Base-by-base conservation (phyloP, 2,888 invertebrate genomes). In the Luperina nickerlii region DNA sequence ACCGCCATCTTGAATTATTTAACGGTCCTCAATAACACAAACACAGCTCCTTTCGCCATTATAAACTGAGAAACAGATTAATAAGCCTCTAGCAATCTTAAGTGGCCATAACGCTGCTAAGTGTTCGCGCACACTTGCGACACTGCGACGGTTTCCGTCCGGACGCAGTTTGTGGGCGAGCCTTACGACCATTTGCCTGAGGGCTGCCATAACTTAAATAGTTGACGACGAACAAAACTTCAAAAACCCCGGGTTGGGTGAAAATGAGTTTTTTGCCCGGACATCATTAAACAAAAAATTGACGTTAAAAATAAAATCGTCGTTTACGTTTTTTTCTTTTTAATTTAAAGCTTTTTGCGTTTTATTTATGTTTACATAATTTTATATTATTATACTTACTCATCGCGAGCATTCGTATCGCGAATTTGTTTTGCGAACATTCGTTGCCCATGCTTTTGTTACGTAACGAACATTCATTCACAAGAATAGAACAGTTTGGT, bases 61-160 rank as follows among this genome's bases (percentile, higher is more conserved):
- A 83, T 80, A 72, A 83, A 75, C 88, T 74, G 76, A 73, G 76
- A 74, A 82, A 80, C 79, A 84, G 79, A 88, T 79, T 85, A 89
- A 77, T 78, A 77, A 77, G 74, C 83, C 72, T 69, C 74, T 38
- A 69, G 84, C 81, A 81, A 87, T 88, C 89, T 88, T 87, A 88
- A 88, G 89, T 85, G 88, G 87, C 88, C 51, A 89, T 88, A 89
- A 89, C 77, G 62, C 9, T 32, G 57, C 71, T 85, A 88, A 88
- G 87, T 85, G 78, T 69, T 15, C 27, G 51, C 65, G 42, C 78
- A 79, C 78, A 70, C 69, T 79, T 72, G 77, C 81, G 72, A 79
- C 77, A 54, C 42, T 62, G 72, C 66, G 78, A 63, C 79, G 54
- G 75, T 75, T 87, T 83, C 85, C 83, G 65, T 63, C 71, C 72